Base-by-base conservation (phyloP, 2,113 vertebrate species). In the Sander lucioperca region DNA sequence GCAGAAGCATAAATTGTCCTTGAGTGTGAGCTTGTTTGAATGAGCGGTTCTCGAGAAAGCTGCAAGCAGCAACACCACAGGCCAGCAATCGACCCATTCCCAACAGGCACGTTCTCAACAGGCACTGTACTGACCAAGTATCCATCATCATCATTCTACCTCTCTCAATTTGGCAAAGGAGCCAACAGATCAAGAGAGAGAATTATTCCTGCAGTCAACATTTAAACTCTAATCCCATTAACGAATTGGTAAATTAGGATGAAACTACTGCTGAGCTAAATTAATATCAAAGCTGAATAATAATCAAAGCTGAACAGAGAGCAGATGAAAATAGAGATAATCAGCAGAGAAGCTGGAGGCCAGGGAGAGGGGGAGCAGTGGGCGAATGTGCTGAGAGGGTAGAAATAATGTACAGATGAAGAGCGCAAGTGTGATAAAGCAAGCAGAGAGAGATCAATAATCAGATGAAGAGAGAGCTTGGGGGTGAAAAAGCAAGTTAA, bases 211-310 rank as follows among this genome's bases (percentile, higher is more conserved):
- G 54, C 21, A 43, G 80, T 71, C 47, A 80, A 83, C 27, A 67
- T 45, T 79, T 48, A 74, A 74, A 67, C 67, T 81, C 23, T 74
- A 39, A 83, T 87, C 79, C 67, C 62, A 68, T 56, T 74, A 88
- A 84, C 79, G 48, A 85, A 83, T 69, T 74, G 72, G 74, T 79
- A 79, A 74, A 87, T 87, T 73, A 66, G 66, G 19, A 78, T 76
- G 43, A 63, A 79, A 25, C 27, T 13, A 1, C 1, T 3, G 56
- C 47, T 33, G 62, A 66, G 43, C 10, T 61, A 79, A 54, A 71
- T 62, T 2, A 30, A 74, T 82, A 69, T 70, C 62, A 76, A 33
- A 77, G 39, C 30, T 48, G 62, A 69, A 64, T 18, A 45, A 50
- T 1, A 5, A 30, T 9, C 77, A 54, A 21, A 69, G 50, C 6